Evolutionary conservation across 2,888 invertebrate species (phyloP), one percentile per base, ranked within the genome.

Genomic region (Cephus pulcher): DNA sequence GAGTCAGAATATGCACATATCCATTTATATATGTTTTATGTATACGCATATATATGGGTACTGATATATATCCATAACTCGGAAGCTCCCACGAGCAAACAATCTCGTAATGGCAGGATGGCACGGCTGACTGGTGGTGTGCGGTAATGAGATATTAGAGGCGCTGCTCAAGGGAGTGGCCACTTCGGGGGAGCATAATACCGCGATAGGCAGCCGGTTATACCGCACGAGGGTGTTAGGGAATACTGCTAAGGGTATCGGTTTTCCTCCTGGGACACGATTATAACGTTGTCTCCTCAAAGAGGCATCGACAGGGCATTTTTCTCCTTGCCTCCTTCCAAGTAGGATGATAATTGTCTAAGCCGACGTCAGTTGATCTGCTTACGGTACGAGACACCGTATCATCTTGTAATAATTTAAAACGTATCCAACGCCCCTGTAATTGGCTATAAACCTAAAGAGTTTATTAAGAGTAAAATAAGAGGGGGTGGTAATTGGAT

Each of bases 111-210:
- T 91, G 90, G 91, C 88, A 89, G 88, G 86, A 87, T 84, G 83
- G 84, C 78, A 87, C 82, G 86, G 87, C 87, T 87, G 91, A 89
- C 89, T 90, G 89, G 90, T 90, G 86, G 88, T 86, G 88, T 86
- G 84, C 88, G 86, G 90, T 91, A 91, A 91, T 91, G 91, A 91
- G 91, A 91, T 91, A 91, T 91, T 91, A 91, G 91, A 91, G 88
- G 85, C 78, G 87, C 87, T 88, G 83, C 84, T 85, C 86, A 86
- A 89, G 89, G 91, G 91, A 91, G 90, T 91, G 91, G 89, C 90
- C 86, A 88, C 88, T 89, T 86, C 83, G 86, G 87, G 86, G 86
- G 86, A 86, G 86, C 81, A 80, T 87, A 88, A 89, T 85, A 85
- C 71, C 85, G 88, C 85, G 84, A 87, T 87, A 87, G 88, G 84